phyloP scores from a whole-genome alignment of 2,888 invertebrate genomes.

The Clunio marinus region DNA sequence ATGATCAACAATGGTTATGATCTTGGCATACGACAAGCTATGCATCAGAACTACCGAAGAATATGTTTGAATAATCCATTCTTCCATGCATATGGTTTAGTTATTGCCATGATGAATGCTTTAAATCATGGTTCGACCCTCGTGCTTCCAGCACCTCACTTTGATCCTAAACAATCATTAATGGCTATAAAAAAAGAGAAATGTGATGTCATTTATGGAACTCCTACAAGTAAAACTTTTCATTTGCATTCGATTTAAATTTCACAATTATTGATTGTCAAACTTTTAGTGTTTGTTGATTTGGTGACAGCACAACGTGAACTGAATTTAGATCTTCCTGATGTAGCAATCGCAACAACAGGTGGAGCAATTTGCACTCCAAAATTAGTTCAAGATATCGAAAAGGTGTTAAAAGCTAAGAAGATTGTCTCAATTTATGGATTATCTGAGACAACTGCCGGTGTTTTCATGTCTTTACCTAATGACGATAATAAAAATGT shows the following conservation, averaged over 20 bases:
- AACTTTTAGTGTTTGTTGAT: slow-evolving; percentile 58
- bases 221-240: slow-evolving; percentile 72
- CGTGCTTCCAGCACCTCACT: slow-evolving; percentile 58
- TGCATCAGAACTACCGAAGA: slow-evolving; percentile 49
- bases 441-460: slow-evolving; percentile 57
- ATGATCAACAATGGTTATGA: slow-evolving; percentile 72
- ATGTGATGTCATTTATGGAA: slow-evolving; percentile 69
- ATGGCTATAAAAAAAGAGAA: slow-evolving; percentile 63
- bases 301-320: slow-evolving; percentile 56
- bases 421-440: slow-evolving; percentile 57
- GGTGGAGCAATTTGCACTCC: slow-evolving; percentile 72
- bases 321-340: slow-evolving; percentile 52
- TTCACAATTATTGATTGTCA: background rate
- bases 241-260: slow-evolving; percentile 47
- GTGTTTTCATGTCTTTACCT: slow-evolving; percentile 55
- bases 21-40: slow-evolving; percentile 54
- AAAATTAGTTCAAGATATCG: slow-evolving; percentile 55
- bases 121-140: slow-evolving; percentile 60
- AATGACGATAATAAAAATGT: slow-evolving; percentile 51
- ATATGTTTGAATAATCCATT: slow-evolving; percentile 67
- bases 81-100: slow-evolving; percentile 77
- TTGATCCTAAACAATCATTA: slow-evolving; percentile 60
- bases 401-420: slow-evolving; percentile 52
- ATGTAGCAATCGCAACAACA: slow-evolving; percentile 57
- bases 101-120: slow-evolving; percentile 57